These are phyloP conservation scores for Phycodurus eques DNA, from an alignment of 2,113 vertebrate species.

Conservation along the genomic window DNA sequence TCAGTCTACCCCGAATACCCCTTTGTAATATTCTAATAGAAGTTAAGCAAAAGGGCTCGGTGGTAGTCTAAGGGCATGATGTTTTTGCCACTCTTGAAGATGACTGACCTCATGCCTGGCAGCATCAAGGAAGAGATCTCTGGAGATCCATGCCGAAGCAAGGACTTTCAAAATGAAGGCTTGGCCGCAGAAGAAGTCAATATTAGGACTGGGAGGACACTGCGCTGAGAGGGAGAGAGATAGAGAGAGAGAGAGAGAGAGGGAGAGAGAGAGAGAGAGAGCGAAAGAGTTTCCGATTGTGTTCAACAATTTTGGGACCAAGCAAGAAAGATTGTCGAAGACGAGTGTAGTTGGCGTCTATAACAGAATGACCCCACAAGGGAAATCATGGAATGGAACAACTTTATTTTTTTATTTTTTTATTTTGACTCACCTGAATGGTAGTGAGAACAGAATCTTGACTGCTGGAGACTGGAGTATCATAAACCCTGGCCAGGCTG, in stretches of 20 bases:
- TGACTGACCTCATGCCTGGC: neutral
- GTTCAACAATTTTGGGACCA: constrained; percentile 1
- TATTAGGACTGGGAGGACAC: neutral
- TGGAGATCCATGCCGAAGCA: neutral
- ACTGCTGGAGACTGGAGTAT: neutral
- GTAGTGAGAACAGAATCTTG: neutral
- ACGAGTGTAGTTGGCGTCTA: neutral
- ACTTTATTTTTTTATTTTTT: neutral
- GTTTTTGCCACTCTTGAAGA: neutral
- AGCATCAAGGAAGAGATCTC: neutral
- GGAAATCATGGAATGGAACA: constrained; percentile 1
- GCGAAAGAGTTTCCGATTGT: neutral
- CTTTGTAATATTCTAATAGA: too few relatives aligned
- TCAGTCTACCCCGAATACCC: too few relatives aligned
- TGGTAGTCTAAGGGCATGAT: neutral
- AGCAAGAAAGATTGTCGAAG: neutral
- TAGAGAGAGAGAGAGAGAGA: neutral
- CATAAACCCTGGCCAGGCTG: neutral
- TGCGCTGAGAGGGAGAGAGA: neutral
- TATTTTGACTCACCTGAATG: neutral
- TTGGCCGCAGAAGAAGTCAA: neutral
- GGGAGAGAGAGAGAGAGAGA: neutral
- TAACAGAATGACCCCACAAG: neutral
- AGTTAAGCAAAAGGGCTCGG: too few relatives aligned
- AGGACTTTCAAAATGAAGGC: neutral